Percentiles rank a stretch among this genome's conserved stretches.
Evolutionary conservation across 1,140 invertebrate genomes (phyloP).

Genomic region (Drosophila jambulina): DNA sequence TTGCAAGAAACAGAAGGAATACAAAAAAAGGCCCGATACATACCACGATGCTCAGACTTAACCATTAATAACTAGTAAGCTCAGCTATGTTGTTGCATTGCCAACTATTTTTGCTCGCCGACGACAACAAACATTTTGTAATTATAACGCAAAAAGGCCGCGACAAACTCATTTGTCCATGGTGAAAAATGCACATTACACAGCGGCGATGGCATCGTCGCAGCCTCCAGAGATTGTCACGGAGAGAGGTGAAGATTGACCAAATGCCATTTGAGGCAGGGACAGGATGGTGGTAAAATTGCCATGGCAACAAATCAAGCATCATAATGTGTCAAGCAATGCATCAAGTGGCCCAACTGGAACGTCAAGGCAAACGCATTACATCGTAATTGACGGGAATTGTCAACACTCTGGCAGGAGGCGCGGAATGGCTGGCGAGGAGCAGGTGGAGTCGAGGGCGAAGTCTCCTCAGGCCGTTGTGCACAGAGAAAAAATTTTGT

Average conservation of each 20-base stretch:
- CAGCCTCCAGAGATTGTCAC: conserved; percentile 26
- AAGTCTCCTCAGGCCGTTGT: background rate
- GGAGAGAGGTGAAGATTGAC: conserved; percentile 53
- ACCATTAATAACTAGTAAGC: conserved; percentile 78
- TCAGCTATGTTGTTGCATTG: conserved; percentile 65
- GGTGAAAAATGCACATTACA: conserved; percentile 79
- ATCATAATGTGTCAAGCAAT: conserved; percentile 83
- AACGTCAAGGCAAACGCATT: conserved; percentile 62
- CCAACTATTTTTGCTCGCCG: conserved; percentile 62
- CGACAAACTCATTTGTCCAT: conserved; percentile 82
- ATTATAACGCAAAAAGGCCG: conserved; percentile 81
- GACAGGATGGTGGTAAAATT: conserved; percentile 74
- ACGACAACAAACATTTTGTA: conserved; percentile 57
- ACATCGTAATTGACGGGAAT: conserved; percentile 82
- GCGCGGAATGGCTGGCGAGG: conserved; percentile 4
- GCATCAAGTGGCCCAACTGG: conserved; percentile 72
- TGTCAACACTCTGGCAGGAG: conserved; percentile 71
- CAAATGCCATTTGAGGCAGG: conserved; percentile 64
- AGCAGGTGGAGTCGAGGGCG: conserved; percentile 1
- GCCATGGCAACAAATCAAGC: conserved; percentile 82
- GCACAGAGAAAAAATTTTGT: background rate
- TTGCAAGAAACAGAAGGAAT: conserved; percentile 26
- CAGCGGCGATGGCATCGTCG: conserved; percentile 4
- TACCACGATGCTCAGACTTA: conserved; percentile 71
- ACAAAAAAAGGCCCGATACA: conserved; percentile 50